These are phyloP conservation scores for Aphis craccivora DNA, from an alignment of 1,140 invertebrate genomes.

Conservation along the genomic window DNA sequence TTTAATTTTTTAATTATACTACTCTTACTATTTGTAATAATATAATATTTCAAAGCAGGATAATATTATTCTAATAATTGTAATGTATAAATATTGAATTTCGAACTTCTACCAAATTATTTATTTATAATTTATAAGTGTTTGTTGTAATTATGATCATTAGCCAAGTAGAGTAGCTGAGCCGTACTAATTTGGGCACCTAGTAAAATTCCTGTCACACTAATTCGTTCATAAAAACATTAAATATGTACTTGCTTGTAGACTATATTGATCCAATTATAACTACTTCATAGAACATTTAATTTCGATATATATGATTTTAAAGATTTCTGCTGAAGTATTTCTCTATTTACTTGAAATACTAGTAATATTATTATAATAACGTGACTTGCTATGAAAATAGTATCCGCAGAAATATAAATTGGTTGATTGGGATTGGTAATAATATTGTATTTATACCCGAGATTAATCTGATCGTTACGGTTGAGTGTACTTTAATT, in stretches of 20 bases:
- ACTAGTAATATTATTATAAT: not conserved
- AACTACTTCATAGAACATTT: too few relatives aligned
- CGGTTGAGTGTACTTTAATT: slow-evolving; percentile 45
- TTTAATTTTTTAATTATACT: too few relatives aligned
- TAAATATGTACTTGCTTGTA: not conserved
- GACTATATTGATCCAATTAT: not conserved
- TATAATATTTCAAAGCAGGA: not conserved
- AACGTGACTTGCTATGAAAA: not conserved
- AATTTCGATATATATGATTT: not conserved
- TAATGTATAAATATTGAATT: not conserved
- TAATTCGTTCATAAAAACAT: not conserved
- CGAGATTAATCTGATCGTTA: not conserved
- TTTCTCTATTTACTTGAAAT: too few relatives aligned
- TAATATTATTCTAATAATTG: not conserved
- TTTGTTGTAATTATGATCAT: not conserved
- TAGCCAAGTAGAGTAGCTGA: not conserved
- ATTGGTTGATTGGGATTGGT: not conserved
- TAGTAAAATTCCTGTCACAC: not conserved
- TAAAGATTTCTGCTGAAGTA: not conserved
- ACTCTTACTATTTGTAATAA: not conserved
- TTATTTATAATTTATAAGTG: not conserved
- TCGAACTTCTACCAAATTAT: not conserved
- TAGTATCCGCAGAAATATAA: not conserved
- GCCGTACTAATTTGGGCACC: not conserved
- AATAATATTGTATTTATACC: not conserved